Percentiles rank a stretch among this genome's conserved stretches.
These are phyloP conservation scores for Caenorhabditis drosophilae DNA, from an alignment of 2,888 invertebrate species.

Conservation along the genomic window DNA sequence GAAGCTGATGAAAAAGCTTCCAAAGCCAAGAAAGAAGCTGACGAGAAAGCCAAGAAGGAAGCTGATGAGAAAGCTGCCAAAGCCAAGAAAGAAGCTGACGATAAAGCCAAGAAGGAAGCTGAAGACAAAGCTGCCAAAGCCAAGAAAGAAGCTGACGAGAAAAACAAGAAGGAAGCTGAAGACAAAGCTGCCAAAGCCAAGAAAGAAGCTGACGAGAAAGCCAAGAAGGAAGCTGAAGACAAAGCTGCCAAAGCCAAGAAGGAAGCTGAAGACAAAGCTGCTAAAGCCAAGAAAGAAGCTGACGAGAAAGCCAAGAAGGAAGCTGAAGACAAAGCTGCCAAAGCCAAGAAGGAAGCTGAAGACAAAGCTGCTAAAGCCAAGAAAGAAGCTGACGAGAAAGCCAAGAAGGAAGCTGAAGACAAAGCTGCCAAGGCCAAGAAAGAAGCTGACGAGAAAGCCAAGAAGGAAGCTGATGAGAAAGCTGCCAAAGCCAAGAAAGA, in stretches of 20 bases:
- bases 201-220: neutral
- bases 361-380: constrained; percentile 9
- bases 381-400: constrained; percentile 6
- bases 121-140: constrained; percentile 5
- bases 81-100: constrained; percentile 20
- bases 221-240: constrained; percentile 4
- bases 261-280: neutral
- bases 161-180: constrained; percentile 3
- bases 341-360: constrained; percentile 14
- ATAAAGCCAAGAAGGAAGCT: constrained; percentile 12
- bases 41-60: constrained; percentile 5
- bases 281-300: constrained; percentile 2
- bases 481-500: constrained; percentile 3
- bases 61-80: too few species aligned
- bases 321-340: constrained; percentile 18
- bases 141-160: constrained; percentile 10
- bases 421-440: constrained; percentile 11
- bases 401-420: constrained; percentile 4
- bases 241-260: constrained; percentile 5
- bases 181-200: constrained; percentile 3
- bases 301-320: constrained; percentile 2
- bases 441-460: constrained; percentile 6
- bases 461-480: constrained; percentile 11
- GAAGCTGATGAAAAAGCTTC: too few species aligned
- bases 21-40: constrained; percentile 15